Evolutionary conservation across 2,113 vertebrate genomes (phyloP).

Genomic region (Blennius ocellaris): DNA sequence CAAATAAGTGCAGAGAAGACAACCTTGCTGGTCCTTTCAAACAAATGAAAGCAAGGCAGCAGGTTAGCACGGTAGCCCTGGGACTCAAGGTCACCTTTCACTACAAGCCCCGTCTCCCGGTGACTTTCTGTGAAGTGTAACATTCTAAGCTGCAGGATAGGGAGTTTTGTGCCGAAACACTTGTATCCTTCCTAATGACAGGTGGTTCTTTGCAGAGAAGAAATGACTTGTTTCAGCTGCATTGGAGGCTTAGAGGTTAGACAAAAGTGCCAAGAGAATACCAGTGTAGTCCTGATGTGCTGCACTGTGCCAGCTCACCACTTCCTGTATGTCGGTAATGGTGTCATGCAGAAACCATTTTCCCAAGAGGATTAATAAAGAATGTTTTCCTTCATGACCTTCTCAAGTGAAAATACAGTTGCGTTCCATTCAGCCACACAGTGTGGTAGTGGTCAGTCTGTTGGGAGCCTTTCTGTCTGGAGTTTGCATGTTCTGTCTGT

Average conservation of each 20-base stretch:
- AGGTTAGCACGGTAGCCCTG: constrained; percentile 35
- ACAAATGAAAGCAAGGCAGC: constrained; percentile 78
- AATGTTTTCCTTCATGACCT: too few relatives aligned
- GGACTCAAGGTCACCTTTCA: constrained; percentile 71
- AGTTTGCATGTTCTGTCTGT: too few relatives aligned
- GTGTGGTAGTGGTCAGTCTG: too few relatives aligned
- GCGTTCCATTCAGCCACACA: too few relatives aligned
- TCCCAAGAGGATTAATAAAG: too few relatives aligned
- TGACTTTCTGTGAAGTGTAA: constrained; percentile 53
- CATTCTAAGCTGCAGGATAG: constrained; percentile 54
- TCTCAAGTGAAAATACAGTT: too few relatives aligned
- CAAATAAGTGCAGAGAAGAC: constrained; percentile 66
- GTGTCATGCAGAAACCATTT: too few relatives aligned
- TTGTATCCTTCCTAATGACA: constrained; percentile 32
- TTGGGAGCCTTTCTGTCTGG: too few relatives aligned
- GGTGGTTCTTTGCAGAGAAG: constrained; percentile 11
- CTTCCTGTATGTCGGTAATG: too few relatives aligned
- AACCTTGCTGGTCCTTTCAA: constrained; percentile 71
- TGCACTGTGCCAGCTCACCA: too few relatives aligned
- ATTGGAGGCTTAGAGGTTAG: background rate
- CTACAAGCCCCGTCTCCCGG: constrained; percentile 22
- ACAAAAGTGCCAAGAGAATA: background rate
- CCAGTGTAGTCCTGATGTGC: too few relatives aligned
- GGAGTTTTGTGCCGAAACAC: constrained; percentile 43
- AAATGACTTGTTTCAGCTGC: background rate